phyloP scores from a whole-genome alignment of 2,113 vertebrate genomes.

The Blennius ocellaris region DNA sequence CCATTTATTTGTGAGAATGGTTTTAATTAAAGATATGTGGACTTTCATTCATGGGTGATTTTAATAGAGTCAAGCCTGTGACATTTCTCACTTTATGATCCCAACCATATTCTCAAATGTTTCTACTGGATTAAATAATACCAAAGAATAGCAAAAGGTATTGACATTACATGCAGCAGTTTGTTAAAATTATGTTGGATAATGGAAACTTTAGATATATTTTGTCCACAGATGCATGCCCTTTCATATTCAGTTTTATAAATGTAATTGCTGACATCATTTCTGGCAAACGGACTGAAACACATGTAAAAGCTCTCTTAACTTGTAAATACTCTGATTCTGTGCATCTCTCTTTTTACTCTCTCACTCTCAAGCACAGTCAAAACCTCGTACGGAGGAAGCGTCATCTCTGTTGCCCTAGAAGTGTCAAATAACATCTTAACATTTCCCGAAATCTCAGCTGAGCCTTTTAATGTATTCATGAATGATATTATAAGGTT shows the following conservation, averaged over 20 bases:
- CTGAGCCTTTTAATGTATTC: constrained; percentile 46
- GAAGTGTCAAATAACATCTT: constrained; percentile 63
- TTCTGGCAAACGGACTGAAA: neutral
- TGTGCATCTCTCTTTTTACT: constrained; percentile 10
- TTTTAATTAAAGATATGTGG: constrained; percentile 28
- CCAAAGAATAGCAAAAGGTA: too few species aligned
- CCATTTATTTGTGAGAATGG: constrained; percentile 14
- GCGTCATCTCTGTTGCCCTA: constrained; percentile 40
- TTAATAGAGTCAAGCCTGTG: neutral
- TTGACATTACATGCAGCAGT: neutral
- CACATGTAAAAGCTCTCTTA: constrained; percentile 8
- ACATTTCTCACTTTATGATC: too few species aligned
- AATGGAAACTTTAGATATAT: neutral
- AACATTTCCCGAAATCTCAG: constrained; percentile 34
- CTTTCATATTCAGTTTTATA: neutral
- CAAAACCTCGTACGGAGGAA: constrained; percentile 29
- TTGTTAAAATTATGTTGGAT: neutral
- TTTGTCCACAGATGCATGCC: neutral
- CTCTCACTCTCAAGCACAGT: neutral
- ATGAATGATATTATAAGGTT: constrained; percentile 51
- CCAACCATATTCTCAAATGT: too few species aligned
- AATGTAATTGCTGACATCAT: constrained; percentile 2
- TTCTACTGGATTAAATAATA: too few species aligned
- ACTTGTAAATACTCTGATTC: constrained; percentile 6
- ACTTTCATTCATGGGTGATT: constrained; percentile 12